Base-by-base conservation (phyloP, 2,888 invertebrate genomes). In the Smittia sp. region DNA sequence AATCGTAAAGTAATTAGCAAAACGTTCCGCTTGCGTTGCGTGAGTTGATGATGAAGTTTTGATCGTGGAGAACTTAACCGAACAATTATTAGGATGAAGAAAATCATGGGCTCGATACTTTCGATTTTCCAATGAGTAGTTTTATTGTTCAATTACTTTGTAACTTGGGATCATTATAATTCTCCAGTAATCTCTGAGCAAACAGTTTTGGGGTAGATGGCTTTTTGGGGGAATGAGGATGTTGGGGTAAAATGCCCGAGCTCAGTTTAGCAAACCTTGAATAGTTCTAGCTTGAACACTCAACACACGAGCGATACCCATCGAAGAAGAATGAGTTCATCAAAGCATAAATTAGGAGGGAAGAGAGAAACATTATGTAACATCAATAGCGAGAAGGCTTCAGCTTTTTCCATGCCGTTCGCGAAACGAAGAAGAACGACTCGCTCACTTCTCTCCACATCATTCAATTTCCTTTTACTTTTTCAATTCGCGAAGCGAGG, bases 311-410 rank as follows among this genome's bases (percentile, higher is more conserved):
- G n/a, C 32, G 32, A 32, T 32, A 6, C 32, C 32, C 32, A 32
- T 32, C 32, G 9, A 32, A 6, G 32, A 6, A 32, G 32, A 32
- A 32, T 32, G 32, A 32, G 27, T 39, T 18, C 66, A 67, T 24
- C 39, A 32, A 38, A 67, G 66, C 66, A 67, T 38, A 39, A 67
- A 67, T 39, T 67, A 20, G 25, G 11, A 65, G 27, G 38, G 38
- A 67, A 20, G 22, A 32, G 20, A 39, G 66, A 46, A 46, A 11
- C 15, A 67, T 67, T 67, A 67, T 67, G 66, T 67, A 67, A 67
- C 39, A 67, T 67, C 39, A 67, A n/a, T 32, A 65, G 18, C 27
- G 27, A 65, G 32, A 65, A 65, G 27, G 27, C 15, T 65, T n/a
- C 15, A 20, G 18, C 18, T 58, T 4, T 20, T 11, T 1, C n/a